Percentiles rank a stretch among this genome's conserved stretches.
Conservation (phyloP, 1,140 invertebrate species). For the Drosophila sulfurigaster region DNA sequence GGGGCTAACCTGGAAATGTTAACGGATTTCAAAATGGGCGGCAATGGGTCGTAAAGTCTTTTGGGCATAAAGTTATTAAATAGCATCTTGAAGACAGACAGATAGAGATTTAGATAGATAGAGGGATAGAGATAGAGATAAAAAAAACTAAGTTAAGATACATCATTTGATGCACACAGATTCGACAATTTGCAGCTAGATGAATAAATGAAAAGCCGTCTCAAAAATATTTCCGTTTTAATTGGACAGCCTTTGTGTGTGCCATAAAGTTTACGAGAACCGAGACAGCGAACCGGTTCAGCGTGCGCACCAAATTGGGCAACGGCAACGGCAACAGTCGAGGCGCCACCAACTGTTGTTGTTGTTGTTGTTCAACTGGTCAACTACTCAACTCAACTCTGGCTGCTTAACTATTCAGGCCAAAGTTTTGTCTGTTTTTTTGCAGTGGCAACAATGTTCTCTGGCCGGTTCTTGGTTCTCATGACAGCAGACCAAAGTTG, state of each 20-base stretch:
- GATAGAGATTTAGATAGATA: slow-evolving; percentile 6
- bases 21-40: slow-evolving; percentile 41
- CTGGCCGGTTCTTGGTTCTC: slow-evolving; percentile 74
- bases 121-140: neutral
- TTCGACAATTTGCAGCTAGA: neutral
- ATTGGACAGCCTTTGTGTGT: slow-evolving; percentile 62
- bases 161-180: neutral
- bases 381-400: slow-evolving; percentile 26
- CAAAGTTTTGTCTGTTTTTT: slow-evolving; percentile 58
- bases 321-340: slow-evolving; percentile 48
- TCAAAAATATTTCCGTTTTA: slow-evolving; percentile 76
- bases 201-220: slow-evolving; percentile 28
- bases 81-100: slow-evolving; percentile 29
- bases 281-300: slow-evolving; percentile 58
- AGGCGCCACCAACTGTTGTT: slow-evolving; percentile 60
- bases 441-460: slow-evolving; percentile 10
- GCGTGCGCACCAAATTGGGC: slow-evolving; percentile 70
- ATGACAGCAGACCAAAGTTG: slow-evolving; percentile 71
- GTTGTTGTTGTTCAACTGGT: slow-evolving; percentile 7
- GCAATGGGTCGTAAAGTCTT: slow-evolving; percentile 34
- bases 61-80: slow-evolving; percentile 47
- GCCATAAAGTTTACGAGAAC: slow-evolving; percentile 57
- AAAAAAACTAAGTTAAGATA: neutral
- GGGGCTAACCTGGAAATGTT: slow-evolving; percentile 18
- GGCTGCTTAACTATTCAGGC: slow-evolving; percentile 71